Evolutionary conservation across 1,140 invertebrate genomes (phyloP).

Genomic region (Listronotus oregonensis): DNA sequence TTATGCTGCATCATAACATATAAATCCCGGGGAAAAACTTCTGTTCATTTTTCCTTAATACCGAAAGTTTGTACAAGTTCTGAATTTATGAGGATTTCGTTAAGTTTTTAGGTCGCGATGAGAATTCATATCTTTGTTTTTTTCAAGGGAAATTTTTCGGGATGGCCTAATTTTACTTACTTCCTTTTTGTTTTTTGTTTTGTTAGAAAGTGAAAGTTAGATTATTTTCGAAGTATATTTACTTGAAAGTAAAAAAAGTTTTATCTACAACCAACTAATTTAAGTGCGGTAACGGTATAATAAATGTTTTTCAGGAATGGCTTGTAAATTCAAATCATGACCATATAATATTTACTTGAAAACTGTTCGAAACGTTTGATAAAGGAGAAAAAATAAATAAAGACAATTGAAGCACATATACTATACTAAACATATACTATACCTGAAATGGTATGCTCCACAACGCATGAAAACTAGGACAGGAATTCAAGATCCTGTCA

Average conservation of each 20-base stretch:
- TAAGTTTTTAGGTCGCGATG: slow-evolving; percentile 17
- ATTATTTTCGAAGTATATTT: too few species aligned
- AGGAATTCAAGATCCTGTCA: slow-evolving; percentile 93
- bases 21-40: slow-evolving; percentile 30
- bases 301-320: too few species aligned
- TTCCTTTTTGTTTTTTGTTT: not conserved
- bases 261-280: too few species aligned
- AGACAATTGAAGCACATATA: too few species aligned
- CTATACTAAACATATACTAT: slow-evolving; percentile 40
- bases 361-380: too few species aligned
- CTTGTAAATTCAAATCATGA: too few species aligned
- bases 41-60: slow-evolving; percentile 37
- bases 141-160: not conserved
- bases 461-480: slow-evolving; percentile 92
- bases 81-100: slow-evolving; percentile 20
- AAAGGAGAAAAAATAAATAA: too few species aligned
- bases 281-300: too few species aligned
- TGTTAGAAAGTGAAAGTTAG: too few species aligned
- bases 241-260: too few species aligned
- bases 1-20: slow-evolving; percentile 31
- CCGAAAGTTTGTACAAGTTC: slow-evolving; percentile 23
- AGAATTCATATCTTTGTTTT: slow-evolving; percentile 32
- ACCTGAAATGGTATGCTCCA: slow-evolving; percentile 97
- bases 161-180: slow-evolving; percentile 9
- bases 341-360: too few species aligned